Base-by-base conservation (phyloP, 2,888 invertebrate genomes). In the Troilus luridus region DNA sequence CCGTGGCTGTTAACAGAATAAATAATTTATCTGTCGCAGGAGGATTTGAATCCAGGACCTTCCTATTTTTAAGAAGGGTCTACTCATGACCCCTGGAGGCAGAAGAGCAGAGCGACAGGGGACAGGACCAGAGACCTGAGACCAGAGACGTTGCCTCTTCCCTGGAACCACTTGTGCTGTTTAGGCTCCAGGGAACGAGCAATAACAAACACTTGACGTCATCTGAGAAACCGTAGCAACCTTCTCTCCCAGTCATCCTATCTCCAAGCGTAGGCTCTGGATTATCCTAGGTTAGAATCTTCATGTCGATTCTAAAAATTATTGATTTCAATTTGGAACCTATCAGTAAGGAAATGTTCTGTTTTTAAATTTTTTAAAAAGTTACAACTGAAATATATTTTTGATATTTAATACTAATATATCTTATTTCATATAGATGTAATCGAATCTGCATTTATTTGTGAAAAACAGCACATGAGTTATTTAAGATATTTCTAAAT, bases 181-280 rank as follows among this genome's bases (percentile, higher is more conserved):
- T 85, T 85, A 85, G 85, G 56, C 85, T 85, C 85, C 72, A 24
- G 8, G 11, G 9, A 11, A 8, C 11, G 0, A n/a, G n/a, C 11
- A n/a, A n/a, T 5, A 85, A 85, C 85, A 85, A 85, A 85, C 85
- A 85, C 85, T 85, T 85, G 85, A 85, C 85, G 21, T 56, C 56
- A 85, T 58, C 85, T 56, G 56, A n/a, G 85, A 81, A 21, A n/a
- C 19, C 72, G 21, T 14, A 58, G 56, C 21, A 5, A 11, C n/a
- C 14, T 3, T 7, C 11, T 58, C 85, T 85, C 85, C 56, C 56
- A 85, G 56, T 56, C n/a, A 3, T 56, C 21, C 17, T 67, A 24
- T 2, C 67, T 12, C 5, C n/a, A 24, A 27, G 24, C 12, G 9
- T 27, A 24, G n/a, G 14, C 11, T 5, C n/a, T 24, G 11, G n/a